Evolutionary conservation across 2,888 invertebrate species (phyloP).

Genomic region (Barypeithes pellucidus): DNA sequence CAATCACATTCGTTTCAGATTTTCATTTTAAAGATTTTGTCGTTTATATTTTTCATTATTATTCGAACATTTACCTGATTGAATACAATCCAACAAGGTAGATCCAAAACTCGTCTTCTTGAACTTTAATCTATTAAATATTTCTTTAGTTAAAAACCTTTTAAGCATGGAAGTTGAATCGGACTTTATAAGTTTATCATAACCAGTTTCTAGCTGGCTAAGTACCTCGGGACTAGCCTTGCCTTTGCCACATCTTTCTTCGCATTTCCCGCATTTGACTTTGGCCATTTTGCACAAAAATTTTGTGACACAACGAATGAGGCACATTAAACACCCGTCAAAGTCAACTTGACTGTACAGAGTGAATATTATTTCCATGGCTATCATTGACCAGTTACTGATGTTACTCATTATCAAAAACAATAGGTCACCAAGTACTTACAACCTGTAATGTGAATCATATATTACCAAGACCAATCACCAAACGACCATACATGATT

Average conservation of each 20-base stretch:
- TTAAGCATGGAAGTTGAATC: conserved; percentile 78
- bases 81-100: conserved; percentile 77
- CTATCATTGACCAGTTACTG: too few relatives aligned
- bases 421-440: too few relatives aligned
- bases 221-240: conserved; percentile 68
- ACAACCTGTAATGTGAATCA: too few relatives aligned
- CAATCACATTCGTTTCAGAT: background rate
- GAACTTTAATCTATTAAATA: conserved; percentile 74
- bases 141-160: conserved; percentile 74
- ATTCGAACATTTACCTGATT: conserved; percentile 72
- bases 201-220: conserved; percentile 72
- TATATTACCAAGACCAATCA: too few relatives aligned
- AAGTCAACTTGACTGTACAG: background rate
- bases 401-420: too few relatives aligned
- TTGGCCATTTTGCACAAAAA: conserved; percentile 54
- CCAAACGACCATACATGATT: too few relatives aligned
- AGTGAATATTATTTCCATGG: background rate
- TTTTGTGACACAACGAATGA: conserved; percentile 25
- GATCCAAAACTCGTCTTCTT: conserved; percentile 76
- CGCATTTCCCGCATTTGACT: conserved; percentile 62
- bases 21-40: background rate
- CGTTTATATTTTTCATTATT: background rate
- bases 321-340: background rate
- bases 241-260: conserved; percentile 63
- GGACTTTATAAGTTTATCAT: conserved; percentile 69